Evolutionary conservation across 1,140 invertebrate genomes (phyloP).

Genomic region (Macrocentrus cingulum): DNA sequence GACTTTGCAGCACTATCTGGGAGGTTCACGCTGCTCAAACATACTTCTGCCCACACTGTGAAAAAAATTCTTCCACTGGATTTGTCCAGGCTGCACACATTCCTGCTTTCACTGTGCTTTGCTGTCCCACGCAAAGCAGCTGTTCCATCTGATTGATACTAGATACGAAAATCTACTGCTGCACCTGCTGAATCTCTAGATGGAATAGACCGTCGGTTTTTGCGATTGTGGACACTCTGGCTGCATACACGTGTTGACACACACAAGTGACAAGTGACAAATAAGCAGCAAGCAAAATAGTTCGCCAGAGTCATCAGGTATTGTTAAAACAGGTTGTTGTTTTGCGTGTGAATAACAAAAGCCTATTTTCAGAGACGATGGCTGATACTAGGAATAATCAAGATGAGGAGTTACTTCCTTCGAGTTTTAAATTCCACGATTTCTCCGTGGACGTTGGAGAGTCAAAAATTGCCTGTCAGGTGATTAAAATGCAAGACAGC

Average conservation of each 20-base stretch:
- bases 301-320: no score
- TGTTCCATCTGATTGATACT: slow-evolving; percentile 54
- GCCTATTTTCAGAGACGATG: neutral
- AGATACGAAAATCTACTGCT: slow-evolving; percentile 46
- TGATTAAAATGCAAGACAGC: slow-evolving; percentile 51
- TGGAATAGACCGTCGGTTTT: no score
- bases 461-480: slow-evolving; percentile 43
- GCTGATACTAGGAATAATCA: neutral
- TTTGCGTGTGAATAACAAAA: no score
- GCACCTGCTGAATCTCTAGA: slow-evolving; percentile 40
- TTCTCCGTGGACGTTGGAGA: slow-evolving; percentile 43
- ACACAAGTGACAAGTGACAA: no score
- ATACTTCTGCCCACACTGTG: slow-evolving; percentile 58
- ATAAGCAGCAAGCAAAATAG: no score
- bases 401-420: slow-evolving; percentile 31
- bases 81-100: slow-evolving; percentile 55
- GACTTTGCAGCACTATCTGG: slow-evolving; percentile 65
- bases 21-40: slow-evolving; percentile 65
- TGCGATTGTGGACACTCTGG: no score
- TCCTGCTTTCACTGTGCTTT: slow-evolving; percentile 61
- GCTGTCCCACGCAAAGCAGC: slow-evolving; percentile 62
- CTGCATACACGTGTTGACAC: no score
- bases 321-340: no score
- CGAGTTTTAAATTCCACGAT: slow-evolving; percentile 47
- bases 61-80: slow-evolving; percentile 62